Evolutionary conservation across 2,797 vertebrate genomes (phyloP), one percentile per base, ranked within the genome.

Genomic region (Pantherophis vulpinus): DNA sequence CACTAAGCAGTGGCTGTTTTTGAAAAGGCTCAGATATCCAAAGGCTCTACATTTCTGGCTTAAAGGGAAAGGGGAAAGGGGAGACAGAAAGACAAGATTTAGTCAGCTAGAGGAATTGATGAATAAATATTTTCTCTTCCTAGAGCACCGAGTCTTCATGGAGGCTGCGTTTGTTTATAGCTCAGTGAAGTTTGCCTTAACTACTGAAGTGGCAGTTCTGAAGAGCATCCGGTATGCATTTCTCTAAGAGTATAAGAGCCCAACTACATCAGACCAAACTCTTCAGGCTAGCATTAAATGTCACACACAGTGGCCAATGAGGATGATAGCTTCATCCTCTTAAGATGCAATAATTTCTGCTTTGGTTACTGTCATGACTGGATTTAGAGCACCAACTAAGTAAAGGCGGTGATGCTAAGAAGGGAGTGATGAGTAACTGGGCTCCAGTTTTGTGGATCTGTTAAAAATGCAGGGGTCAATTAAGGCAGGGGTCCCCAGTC

Each of bases 141-240:
- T 94, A 99, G 99, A 99, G 95, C 99, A 99, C 97, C 98, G 99
- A 95, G 98, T 98, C 0, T 97, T 99, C 94, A 99, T 99, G 99
- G 99, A 99, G 97, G 98, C 98, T 0, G 99, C 98, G 2, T 99
- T 99, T 92, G 99, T 98, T 59, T 99, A 99, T 14, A 99, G 99
- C 79, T 98, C 98, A 79, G 97, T 97, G 47, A 98, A 99, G 96
- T 99, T 99, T 97, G 98, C 99, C 93, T 98, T 99, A 95, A 99
- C 98, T 42, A 99, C 98, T 0, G 99, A 99, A 95, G 98, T 97
- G 3, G 96, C 97, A 0, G 96, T 99, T 87, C 94, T 99, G 94
- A 98, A 98, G 95, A 97, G 98, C 91, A 87, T 98, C 25, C 98
- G 98, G 99, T 99, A 97, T 5, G 96, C 96, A 93, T 95, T 47